Conservation (phyloP, 1,140 invertebrate species). For the Ceratina japonica region DNA sequence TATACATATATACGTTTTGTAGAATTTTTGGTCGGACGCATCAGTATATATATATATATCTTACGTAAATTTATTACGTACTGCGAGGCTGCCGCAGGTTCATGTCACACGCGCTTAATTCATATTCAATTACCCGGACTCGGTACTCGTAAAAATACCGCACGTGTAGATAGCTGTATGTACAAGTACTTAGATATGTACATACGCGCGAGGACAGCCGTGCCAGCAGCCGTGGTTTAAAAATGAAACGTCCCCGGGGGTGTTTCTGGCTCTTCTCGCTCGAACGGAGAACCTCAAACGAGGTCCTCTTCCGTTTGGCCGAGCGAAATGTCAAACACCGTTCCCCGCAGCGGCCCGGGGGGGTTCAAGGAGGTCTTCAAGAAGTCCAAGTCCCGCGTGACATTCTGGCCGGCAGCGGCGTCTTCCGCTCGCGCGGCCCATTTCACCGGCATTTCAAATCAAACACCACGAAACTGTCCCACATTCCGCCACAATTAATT, state of each 20-base stretch:
- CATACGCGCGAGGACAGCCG: not conserved
- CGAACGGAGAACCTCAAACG: not conserved
- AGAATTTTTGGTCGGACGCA: too few species aligned
- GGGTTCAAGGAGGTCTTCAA: conserved; percentile 8
- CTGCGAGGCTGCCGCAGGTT: too few species aligned
- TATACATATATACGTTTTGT: too few species aligned
- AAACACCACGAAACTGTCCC: conserved; percentile 27
- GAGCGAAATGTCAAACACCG: conserved; percentile 33
- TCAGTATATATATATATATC: too few species aligned
- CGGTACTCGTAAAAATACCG: not conserved
- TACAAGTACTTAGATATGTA: not conserved
- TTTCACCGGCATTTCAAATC: conserved; percentile 34
- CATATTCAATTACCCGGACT: conserved; percentile 14
- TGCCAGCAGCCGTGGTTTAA: not conserved
- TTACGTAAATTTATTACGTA: too few species aligned
- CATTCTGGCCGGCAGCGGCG: conserved; percentile 30
- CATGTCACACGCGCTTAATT: too few species aligned
- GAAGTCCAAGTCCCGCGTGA: conserved; percentile 19
- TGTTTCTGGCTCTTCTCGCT: not conserved
- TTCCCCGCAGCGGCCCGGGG: not conserved
- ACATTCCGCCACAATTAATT: too few species aligned
- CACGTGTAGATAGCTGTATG: too few species aligned
- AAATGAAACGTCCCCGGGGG: conserved; percentile 11
- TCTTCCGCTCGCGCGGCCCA: conserved; percentile 25
- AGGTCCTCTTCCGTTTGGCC: not conserved